These are phyloP conservation scores for Hanleya hanleyi DNA, from an alignment of 2,888 invertebrate species.

Conservation along the genomic window DNA sequence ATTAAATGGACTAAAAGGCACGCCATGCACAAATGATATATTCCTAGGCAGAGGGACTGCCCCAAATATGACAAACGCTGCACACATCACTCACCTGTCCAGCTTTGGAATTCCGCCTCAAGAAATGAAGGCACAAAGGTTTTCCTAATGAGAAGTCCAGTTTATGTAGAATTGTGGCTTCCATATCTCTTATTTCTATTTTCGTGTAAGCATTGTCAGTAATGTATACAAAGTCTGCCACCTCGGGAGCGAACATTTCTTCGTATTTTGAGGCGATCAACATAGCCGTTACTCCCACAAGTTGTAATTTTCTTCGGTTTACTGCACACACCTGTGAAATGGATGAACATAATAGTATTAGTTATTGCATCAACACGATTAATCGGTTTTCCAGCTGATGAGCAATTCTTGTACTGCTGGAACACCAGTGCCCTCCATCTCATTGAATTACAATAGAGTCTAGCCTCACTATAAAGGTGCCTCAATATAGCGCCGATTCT, in stretches of 20 bases:
- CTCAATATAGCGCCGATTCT: too few species aligned
- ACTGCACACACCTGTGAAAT: slow-evolving; percentile 76
- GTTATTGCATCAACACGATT: too few species aligned
- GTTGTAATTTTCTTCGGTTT: slow-evolving; percentile 83
- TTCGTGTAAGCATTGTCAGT: slow-evolving; percentile 90
- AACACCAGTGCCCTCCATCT: too few species aligned
- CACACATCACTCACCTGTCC: slow-evolving; percentile 76
- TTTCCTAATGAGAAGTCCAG: slow-evolving; percentile 88
- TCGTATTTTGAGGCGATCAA: slow-evolving; percentile 96
- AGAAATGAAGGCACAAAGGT: slow-evolving; percentile 91
- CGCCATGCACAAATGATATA: slow-evolving; percentile 9
- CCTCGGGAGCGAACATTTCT: slow-evolving; percentile 91
- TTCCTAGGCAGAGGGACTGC: neutral
- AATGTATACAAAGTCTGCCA: slow-evolving; percentile 91
- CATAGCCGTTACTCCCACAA: slow-evolving; percentile 92
- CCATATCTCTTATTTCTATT: slow-evolving; percentile 87
- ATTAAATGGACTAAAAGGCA: slow-evolving; percentile 22
- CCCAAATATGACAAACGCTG: neutral
- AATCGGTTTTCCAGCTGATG: too few species aligned
- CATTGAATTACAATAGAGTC: too few species aligned
- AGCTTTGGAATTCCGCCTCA: slow-evolving; percentile 80
- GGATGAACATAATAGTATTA: too few species aligned
- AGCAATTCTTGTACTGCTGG: too few species aligned
- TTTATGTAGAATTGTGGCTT: slow-evolving; percentile 83
- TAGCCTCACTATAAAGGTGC: too few species aligned